Conservation (phyloP, 1,140 invertebrate species). For the Drosophila tristis region DNA sequence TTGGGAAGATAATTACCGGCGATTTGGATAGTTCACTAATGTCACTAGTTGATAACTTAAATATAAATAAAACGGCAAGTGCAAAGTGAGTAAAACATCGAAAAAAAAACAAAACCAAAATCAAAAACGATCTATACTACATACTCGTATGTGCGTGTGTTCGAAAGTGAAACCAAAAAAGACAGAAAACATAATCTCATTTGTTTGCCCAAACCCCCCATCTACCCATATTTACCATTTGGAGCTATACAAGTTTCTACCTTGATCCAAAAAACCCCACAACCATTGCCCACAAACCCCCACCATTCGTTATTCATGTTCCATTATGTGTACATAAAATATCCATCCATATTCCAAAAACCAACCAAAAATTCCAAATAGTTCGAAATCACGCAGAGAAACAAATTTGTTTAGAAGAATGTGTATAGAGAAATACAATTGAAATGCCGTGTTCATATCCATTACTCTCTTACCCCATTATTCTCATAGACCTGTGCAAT, state of each 20-base stretch:
- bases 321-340: conserved; percentile 60
- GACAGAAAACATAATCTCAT: conserved; percentile 29
- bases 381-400: conserved; percentile 51
- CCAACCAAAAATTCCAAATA: conserved; percentile 9
- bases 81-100: conserved; percentile 87
- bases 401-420: conserved; percentile 35
- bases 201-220: too few species aligned
- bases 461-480: conserved; percentile 82
- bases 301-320: conserved; percentile 51
- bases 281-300: conserved; percentile 8
- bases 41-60: conserved; percentile 94
- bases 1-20: conserved; percentile 92
- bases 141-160: conserved; percentile 42
- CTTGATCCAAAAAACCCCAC: conserved; percentile 8
- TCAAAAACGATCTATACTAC: conserved; percentile 29
- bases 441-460: conserved; percentile 70
- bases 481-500: conserved; percentile 89
- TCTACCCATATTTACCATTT: too few species aligned
- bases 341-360: conserved; percentile 19
- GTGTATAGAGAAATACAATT: conserved; percentile 39
- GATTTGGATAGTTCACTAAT: conserved; percentile 96
- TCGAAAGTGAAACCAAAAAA: conserved; percentile 33
- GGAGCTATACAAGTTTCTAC: neutral
- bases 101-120: conserved; percentile 16
- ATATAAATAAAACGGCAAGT: conserved; percentile 92